Evolutionary conservation across 2,888 invertebrate species (phyloP), one percentile per base, ranked within the genome.

Genomic region (Luperina nickerlii): DNA sequence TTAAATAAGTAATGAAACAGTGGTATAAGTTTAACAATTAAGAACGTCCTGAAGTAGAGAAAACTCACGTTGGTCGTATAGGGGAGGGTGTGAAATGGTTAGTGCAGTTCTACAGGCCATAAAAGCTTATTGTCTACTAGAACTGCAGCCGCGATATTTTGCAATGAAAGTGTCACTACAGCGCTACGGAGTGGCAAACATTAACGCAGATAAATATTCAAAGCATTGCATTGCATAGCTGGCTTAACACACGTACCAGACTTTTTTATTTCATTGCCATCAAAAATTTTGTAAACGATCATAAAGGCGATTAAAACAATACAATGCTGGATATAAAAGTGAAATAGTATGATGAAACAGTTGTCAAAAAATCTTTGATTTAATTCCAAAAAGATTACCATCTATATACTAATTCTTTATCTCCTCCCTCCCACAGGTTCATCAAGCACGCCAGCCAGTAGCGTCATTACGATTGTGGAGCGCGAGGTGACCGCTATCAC

Each of bases 111-210:
- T 71, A 79, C 84, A 72, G 32, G 54, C 54, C 38, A 68, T 84
- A 79, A 82, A 84, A 84, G 67, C 54, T 82, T 84, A 82, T 84
- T 79, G 62, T 67, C 81, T 66, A 51, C 66, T 71, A 84, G 24
- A 54, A 80, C 62, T 82, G 80, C 62, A 84, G 80, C 80, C 54
- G 38, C 79, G 27, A 62, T 48, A 62, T 38, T 71, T 84, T 27
- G 27, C n/a, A 71, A 62, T 80, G 80, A 72, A 84, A 82, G 80
- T 82, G 72, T 79, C 81, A 57, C 71, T 62, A 48, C 66, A 62
- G 18, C 38, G 27, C 71, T 67, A 20, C 42, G 66, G 15, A 67
- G 18, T 57, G 45, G 66, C 45, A 48, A 69, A 70, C 72, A 84
- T 84, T 63, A 62, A 48, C 54, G 38, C 54, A 48, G 48, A 62